Percentiles rank a stretch among this genome's conserved stretches.
Evolutionary conservation across 2,797 vertebrate species (phyloP).

Genomic region (Eulemur albifrons): DNA sequence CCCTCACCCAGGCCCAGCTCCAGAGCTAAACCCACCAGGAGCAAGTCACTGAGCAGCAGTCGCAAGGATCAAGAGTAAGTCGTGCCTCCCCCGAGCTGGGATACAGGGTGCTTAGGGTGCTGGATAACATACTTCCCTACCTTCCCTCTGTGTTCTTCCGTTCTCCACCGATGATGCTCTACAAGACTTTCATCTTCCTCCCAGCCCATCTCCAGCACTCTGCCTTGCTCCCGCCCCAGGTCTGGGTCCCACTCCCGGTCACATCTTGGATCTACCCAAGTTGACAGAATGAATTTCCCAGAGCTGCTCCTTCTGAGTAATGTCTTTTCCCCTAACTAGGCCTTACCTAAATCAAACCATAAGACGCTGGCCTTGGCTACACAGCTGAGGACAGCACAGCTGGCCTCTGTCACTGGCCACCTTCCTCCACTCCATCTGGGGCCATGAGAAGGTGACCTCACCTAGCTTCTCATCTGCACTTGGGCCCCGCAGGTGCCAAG

Average conservation of each 20-base stretch:
- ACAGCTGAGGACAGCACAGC: not conserved
- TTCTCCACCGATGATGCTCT: not conserved
- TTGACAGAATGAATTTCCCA: not conserved
- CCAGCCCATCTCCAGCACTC: not conserved
- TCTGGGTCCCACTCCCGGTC: not conserved
- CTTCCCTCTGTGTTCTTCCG: too few species aligned
- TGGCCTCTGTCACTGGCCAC: not conserved
- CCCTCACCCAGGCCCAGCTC: not conserved
- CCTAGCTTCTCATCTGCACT: not conserved
- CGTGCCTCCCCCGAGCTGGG: not conserved
- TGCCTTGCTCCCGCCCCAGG: not conserved
- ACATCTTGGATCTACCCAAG: not conserved
- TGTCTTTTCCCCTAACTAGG: not conserved
- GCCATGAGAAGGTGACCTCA: not conserved
- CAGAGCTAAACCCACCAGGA: not conserved
- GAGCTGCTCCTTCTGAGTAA: not conserved
- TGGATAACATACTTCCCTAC: not conserved
- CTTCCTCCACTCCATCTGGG: not conserved
- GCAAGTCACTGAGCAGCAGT: not conserved
- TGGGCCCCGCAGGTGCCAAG: not conserved
- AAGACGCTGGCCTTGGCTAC: not conserved
- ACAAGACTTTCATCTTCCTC: not conserved
- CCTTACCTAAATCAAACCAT: not conserved
- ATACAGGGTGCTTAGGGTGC: fast-evolving
- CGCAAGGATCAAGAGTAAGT: not conserved